Evolutionary conservation across 2,888 invertebrate genomes (phyloP).

Genomic region (Leptura quadrifasciata): DNA sequence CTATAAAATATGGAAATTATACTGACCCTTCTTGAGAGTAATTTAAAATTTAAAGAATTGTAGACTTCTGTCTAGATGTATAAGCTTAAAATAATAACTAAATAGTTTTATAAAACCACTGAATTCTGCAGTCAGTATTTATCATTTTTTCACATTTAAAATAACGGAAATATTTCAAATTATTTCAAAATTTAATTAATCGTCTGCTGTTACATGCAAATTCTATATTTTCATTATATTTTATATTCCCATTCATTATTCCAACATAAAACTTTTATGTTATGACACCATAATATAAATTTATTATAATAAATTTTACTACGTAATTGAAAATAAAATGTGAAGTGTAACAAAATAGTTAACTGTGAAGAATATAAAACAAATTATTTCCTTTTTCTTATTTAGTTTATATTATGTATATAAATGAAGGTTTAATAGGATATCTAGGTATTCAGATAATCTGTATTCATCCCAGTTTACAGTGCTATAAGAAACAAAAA

Average conservation of each 20-base stretch:
- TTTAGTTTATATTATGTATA: too few species aligned
- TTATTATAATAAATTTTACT: too few species aligned
- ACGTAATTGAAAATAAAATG: too few species aligned
- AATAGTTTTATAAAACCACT: neutral
- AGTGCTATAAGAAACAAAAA: too few species aligned
- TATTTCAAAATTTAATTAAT: neutral
- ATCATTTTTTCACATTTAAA: neutral
- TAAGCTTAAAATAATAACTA: neutral
- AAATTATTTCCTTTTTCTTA: too few species aligned
- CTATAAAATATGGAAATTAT: conserved; percentile 4
- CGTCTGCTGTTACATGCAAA: neutral
- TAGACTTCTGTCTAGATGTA: neutral
- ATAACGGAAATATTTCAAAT: neutral
- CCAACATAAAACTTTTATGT: too few species aligned
- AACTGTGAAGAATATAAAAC: too few species aligned
- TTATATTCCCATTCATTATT: neutral
- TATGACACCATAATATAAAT: too few species aligned
- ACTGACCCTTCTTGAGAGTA: neutral
- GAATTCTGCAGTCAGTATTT: neutral
- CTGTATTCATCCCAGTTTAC: too few species aligned
- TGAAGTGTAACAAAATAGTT: too few species aligned
- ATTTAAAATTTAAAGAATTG: conserved; percentile 6
- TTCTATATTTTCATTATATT: neutral
- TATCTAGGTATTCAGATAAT: too few species aligned
- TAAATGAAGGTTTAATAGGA: too few species aligned